Evolutionary conservation across 2,797 vertebrate genomes (phyloP).

Genomic region (Melanotaenia nigrans): DNA sequence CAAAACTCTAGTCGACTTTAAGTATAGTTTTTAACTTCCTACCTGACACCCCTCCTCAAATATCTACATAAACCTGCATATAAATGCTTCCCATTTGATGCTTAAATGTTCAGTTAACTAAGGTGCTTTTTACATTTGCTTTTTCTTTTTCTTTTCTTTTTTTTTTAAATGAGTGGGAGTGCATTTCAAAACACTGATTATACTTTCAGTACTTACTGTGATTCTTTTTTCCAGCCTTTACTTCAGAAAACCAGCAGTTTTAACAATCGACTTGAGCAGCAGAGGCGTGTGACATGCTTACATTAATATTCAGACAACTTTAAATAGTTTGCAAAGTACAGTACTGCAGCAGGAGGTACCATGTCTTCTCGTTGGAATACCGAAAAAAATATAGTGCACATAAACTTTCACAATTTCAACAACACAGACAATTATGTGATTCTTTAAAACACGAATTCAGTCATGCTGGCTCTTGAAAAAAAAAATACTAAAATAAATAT

Average conservation of each 20-base stretch:
- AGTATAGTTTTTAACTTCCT: not conserved
- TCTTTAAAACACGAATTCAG: conserved; percentile 17
- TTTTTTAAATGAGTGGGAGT: conserved; percentile 1
- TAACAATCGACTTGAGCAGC: conserved; percentile 15
- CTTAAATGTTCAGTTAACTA: conserved; percentile 31
- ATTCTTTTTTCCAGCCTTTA: conserved; percentile 16
- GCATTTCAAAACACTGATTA: conserved; percentile 35
- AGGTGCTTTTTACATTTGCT: conserved; percentile 43
- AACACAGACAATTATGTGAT: conserved; percentile 32
- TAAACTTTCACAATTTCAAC: conserved; percentile 10
- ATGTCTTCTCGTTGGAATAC: conserved; percentile 8
- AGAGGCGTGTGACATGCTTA: conserved; percentile 8
- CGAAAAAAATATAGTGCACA: conserved; percentile 14
- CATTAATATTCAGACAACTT: conserved; percentile 14
- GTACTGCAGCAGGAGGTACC: conserved; percentile 10
- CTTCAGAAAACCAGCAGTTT: conserved; percentile 14
- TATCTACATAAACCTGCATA: conserved; percentile 43
- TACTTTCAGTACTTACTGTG: conserved; percentile 38
- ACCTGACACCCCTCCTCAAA: not conserved
- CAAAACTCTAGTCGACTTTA: not conserved
- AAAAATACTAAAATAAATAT: conserved; percentile 17
- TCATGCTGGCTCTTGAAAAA: conserved; percentile 8
- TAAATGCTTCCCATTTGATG: conserved; percentile 20
- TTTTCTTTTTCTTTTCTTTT: not conserved
- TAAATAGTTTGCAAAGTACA: not conserved